Base-by-base conservation (phyloP, 2,888 invertebrate species). In the Entomobrya proxima region DNA sequence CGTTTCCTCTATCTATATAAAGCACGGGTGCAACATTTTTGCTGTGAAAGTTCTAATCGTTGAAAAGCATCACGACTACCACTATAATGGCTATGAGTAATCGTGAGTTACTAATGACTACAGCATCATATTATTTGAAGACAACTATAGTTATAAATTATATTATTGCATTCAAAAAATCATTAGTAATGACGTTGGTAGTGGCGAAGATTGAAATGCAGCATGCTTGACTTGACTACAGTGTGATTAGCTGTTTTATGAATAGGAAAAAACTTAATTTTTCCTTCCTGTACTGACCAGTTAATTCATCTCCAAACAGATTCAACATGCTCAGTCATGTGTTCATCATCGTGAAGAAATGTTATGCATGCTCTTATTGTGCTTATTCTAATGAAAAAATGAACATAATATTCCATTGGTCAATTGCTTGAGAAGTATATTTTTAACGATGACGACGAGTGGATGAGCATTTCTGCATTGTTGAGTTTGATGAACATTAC, bases 301-400 rank as follows among this genome's bases (percentile, higher is more conserved):
- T 11, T 21, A 67, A 35, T 61, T 32, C 35, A 67, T 21, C 27
- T 44, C 11, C 9, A 47, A 40, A 50, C n/a, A 47, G 44, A 74
- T 69, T 75, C 82, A 82, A 21, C 35, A 75, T 75, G 75, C 64
- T 75, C 50, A 82, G 24, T 82, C 82, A 82, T 67, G 83, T 55
- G 67, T 69, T 40, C 21, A 44, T 27, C 13, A 13, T 27, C 30
- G n/a, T n/a, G 32, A 58, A 69, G 37, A 40, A 69, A 69, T 13
- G 67, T 69, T 69, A 40, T 44, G 44, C 15, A 35, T 67, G 83
- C 83, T 83, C 83, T 30, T 77, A 83, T 83, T 83, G 83, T 83
- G 83, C 83, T 18, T 44, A 75, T 47, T 82, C 35, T 69, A 69
- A 69, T 77, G 83, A 77, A 83, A 83, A 69, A 76, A 44, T 21